Conservation (phyloP, 2,797 vertebrate genomes). For the Paratrypauchen microcephalus region DNA sequence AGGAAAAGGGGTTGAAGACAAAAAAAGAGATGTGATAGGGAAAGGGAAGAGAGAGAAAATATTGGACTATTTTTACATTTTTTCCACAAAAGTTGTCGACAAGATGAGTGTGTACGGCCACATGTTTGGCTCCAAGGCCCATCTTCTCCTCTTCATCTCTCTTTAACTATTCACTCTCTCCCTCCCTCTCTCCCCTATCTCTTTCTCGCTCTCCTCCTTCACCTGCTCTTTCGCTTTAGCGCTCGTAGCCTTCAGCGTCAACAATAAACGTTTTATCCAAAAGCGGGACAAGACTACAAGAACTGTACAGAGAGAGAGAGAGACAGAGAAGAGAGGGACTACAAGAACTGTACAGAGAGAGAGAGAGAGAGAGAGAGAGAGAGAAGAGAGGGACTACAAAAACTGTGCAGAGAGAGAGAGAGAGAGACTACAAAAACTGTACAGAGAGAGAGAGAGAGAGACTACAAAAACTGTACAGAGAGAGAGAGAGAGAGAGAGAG, state of each 20-base stretch:
- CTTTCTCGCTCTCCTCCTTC: not conserved
- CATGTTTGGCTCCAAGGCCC: not conserved
- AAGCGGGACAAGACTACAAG: conserved; percentile 17
- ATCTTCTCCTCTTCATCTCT: not conserved
- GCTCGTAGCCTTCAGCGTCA: conserved; percentile 33
- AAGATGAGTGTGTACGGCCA: not conserved
- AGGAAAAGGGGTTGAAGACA: no score
- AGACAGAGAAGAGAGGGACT: no score
- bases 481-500: no score
- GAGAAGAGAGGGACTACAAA: no score
- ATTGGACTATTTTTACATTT: not conserved
- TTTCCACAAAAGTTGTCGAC: not conserved
- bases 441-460: no score
- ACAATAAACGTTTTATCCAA: conserved; percentile 15
- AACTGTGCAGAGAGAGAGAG: no score
- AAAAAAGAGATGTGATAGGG: no score
- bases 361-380: no score
- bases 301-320: conserved; percentile 7
- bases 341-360: no score
- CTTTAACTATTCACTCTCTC: no score
- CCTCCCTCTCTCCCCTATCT: not conserved
- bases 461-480: no score
- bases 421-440: no score
- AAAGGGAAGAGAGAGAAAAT: not conserved
- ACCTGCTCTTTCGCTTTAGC: conserved; percentile 35